phyloP scores from a whole-genome alignment of 2,113 vertebrate genomes.

The Desmodus rotundus region DNA sequence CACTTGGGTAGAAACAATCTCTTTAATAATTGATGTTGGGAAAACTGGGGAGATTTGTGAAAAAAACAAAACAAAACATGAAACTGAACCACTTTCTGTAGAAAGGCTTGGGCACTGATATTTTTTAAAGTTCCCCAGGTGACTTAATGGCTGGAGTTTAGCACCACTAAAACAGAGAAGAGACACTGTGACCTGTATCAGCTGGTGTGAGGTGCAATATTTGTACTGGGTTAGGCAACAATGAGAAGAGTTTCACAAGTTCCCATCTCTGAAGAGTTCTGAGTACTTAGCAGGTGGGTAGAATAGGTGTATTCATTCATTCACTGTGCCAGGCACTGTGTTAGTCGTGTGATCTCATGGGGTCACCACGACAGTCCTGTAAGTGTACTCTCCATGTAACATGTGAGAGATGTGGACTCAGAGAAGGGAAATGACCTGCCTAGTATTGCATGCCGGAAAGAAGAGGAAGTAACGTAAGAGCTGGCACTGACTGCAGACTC shows the following conservation, averaged over 20 bases:
- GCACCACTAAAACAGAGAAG: neutral
- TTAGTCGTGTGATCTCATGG: neutral
- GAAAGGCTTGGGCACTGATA: neutral
- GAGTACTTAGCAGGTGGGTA: neutral
- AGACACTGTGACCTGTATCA: neutral
- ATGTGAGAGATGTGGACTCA: neutral
- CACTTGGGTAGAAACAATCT: neutral
- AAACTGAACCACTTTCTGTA: neutral
- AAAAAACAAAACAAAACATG: neutral
- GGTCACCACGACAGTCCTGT: neutral
- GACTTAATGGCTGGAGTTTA: neutral
- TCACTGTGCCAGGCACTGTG: rapidly evolving
- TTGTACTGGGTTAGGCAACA: neutral
- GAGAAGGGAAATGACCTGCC: neutral
- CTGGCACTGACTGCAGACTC: no score
- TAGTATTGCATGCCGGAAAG: neutral
- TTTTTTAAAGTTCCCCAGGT: neutral
- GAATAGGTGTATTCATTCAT: neutral
- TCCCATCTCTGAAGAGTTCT: neutral
- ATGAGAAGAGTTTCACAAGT: neutral
- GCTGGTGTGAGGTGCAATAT: neutral
- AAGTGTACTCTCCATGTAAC: neutral
- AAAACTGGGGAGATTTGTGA: neutral
- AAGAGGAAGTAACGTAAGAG: neutral
- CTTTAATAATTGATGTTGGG: neutral